A percentile compares a stretch with the other conserved stretches of the same genome.
phyloP scores from a whole-genome alignment of 2,113 vertebrate species.

The Bagarius yarrelli region DNA sequence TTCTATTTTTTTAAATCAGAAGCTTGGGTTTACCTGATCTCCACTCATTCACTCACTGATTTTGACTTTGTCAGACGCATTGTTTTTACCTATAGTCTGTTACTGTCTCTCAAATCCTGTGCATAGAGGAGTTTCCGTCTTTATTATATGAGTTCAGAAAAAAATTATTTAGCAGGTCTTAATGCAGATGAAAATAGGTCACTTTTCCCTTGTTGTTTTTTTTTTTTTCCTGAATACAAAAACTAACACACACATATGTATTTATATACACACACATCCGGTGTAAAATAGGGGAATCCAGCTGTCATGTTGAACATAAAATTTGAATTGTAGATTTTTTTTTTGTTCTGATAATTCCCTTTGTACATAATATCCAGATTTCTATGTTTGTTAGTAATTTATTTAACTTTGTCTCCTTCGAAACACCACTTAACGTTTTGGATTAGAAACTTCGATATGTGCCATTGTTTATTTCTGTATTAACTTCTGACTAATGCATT shows the following conservation, averaged over 20 bases:
- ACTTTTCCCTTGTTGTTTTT: background rate
- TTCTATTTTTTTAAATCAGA: background rate
- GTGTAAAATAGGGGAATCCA: slow-evolving; percentile 69
- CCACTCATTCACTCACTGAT: background rate
- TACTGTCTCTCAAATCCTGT: slow-evolving; percentile 50
- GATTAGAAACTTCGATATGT: slow-evolving; percentile 72
- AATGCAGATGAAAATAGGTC: slow-evolving; percentile 49
- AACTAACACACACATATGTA: slow-evolving; percentile 49
- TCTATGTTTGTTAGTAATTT: slow-evolving; percentile 82
- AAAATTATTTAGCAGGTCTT: slow-evolving; percentile 49
- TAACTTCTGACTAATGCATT: slow-evolving; percentile 72
- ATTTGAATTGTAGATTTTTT: slow-evolving; percentile 67
- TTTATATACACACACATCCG: slow-evolving; percentile 45
- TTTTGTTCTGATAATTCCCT: slow-evolving; percentile 70
- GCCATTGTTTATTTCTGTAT: slow-evolving; percentile 78
- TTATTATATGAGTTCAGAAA: slow-evolving; percentile 38
- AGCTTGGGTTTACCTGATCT: background rate
- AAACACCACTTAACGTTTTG: slow-evolving; percentile 70
- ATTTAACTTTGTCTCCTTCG: slow-evolving; percentile 76
- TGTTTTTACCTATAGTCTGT: slow-evolving; percentile 57
- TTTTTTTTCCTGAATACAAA: slow-evolving; percentile 29
- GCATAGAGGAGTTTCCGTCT: slow-evolving; percentile 52
- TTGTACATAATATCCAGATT: slow-evolving; percentile 80
- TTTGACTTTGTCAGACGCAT: slow-evolving; percentile 48
- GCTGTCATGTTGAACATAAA: slow-evolving; percentile 65